Evolutionary conservation across 2,888 invertebrate species (phyloP).

Genomic region (Hedychridium roseum): DNA sequence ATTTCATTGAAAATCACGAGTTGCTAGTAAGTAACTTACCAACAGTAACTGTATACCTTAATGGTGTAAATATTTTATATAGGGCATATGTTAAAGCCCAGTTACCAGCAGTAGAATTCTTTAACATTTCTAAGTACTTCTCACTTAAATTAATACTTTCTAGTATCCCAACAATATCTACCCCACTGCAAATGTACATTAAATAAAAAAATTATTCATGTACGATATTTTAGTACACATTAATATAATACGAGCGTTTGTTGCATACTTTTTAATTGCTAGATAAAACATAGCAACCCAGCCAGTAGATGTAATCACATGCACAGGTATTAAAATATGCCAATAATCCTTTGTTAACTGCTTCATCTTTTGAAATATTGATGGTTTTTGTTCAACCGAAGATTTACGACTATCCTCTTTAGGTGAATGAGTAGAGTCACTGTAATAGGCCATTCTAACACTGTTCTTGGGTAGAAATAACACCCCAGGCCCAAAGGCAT

Average conservation of each 20-base stretch:
- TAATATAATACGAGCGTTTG: background rate
- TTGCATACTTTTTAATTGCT: slow-evolving; percentile 79
- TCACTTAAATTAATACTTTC: slow-evolving; percentile 83
- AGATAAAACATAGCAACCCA: slow-evolving; percentile 93
- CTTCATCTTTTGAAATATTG: slow-evolving; percentile 84
- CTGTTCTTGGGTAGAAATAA: slow-evolving; percentile 8
- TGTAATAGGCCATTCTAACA: slow-evolving; percentile 15
- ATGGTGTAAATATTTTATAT: slow-evolving; percentile 92
- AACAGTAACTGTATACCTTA: slow-evolving; percentile 91
- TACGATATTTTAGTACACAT: background rate
- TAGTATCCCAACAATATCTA: slow-evolving; percentile 84
- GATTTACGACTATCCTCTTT: background rate
- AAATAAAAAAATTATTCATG: background rate
- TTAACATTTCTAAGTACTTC: slow-evolving; percentile 76
- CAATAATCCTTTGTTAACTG: slow-evolving; percentile 95
- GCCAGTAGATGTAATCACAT: slow-evolving; percentile 83
- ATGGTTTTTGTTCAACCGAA: slow-evolving; percentile 62
- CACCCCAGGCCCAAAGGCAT: slow-evolving; percentile 7
- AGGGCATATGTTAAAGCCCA: slow-evolving; percentile 89
- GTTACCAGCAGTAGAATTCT: slow-evolving; percentile 85
- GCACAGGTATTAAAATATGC: slow-evolving; percentile 95
- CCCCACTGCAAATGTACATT: slow-evolving; percentile 75
- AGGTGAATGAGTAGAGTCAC: slow-evolving; percentile 12
- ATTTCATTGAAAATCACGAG: background rate
- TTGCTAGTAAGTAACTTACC: slow-evolving; percentile 66